Conservation (phyloP, 2,113 vertebrate species). For the Aldabrachelys gigantea region DNA sequence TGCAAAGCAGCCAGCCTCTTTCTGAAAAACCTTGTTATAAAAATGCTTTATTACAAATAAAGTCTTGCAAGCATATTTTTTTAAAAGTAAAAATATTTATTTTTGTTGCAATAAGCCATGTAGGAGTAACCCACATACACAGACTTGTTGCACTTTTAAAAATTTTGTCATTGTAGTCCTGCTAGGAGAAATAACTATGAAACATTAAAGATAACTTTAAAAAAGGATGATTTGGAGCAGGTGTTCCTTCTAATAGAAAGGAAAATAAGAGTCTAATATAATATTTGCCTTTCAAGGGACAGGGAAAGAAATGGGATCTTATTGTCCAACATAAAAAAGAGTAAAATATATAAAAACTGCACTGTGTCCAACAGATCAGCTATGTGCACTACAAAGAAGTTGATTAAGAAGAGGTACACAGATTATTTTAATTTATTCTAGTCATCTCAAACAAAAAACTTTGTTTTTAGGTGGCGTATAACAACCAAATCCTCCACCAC, state of each 20-base stretch:
- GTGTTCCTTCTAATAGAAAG: not conserved
- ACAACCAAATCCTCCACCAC: not conserved
- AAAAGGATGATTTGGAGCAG: not conserved
- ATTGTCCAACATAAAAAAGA: not conserved
- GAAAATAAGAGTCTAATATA: not conserved
- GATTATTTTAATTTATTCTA: not conserved
- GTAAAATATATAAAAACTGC: not conserved
- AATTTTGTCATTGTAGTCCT: not conserved
- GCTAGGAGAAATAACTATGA: not conserved
- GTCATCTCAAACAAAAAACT: not conserved
- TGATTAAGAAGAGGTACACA: not conserved
- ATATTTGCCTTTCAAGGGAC: not conserved
- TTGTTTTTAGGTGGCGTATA: not conserved
- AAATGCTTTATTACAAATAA: not conserved
- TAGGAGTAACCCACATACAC: not conserved
- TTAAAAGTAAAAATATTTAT: not conserved
- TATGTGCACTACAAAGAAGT: not conserved
- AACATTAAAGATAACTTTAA: not conserved
- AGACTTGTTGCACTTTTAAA: not conserved
- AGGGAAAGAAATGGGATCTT: not conserved
- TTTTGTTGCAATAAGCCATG: not conserved
- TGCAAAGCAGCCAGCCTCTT: not conserved
- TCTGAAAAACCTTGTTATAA: not conserved
- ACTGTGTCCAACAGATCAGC: too few relatives aligned
- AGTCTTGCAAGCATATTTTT: not conserved